These are phyloP conservation scores for Melieria picta DNA, from an alignment of 2,888 invertebrate genomes.

Conservation along the genomic window DNA sequence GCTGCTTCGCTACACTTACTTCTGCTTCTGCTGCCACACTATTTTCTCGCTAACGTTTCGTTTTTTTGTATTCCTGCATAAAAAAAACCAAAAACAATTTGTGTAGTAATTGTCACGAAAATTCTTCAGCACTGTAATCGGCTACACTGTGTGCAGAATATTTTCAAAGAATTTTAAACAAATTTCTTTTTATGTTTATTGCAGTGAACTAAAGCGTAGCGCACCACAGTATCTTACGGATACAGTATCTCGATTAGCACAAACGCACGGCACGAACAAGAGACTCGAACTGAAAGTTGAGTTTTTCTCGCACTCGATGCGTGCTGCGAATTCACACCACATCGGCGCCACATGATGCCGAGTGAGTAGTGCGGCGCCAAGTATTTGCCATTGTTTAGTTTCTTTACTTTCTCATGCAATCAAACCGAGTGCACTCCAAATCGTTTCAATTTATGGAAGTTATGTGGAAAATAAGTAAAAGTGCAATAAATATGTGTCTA, in stretches of 20 bases:
- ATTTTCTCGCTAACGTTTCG: too few species aligned
- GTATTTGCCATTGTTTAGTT: too few species aligned
- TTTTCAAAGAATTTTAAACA: too few species aligned
- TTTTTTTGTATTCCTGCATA: background rate
- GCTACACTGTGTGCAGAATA: too few species aligned
- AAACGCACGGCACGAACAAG: slow-evolving; percentile 50
- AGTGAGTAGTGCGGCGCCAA: too few species aligned
- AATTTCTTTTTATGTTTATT: slow-evolving; percentile 26
- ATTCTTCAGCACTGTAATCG: background rate
- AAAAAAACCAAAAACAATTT: background rate
- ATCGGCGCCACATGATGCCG: too few species aligned
- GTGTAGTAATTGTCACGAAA: background rate
- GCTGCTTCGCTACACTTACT: background rate
- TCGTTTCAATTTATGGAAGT: too few species aligned
- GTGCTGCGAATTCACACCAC: slow-evolving; percentile 2
- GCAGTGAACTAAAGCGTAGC: slow-evolving; percentile 35
- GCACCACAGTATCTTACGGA: slow-evolving; percentile 40
- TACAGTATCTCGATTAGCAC: slow-evolving; percentile 35
- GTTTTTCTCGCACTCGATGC: slow-evolving; percentile 13
- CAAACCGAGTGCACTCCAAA: too few species aligned
- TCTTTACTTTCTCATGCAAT: too few species aligned
- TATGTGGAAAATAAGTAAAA: too few species aligned
- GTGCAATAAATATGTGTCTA: too few species aligned
- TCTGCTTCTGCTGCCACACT: background rate
- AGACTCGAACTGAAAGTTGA: slow-evolving; percentile 51